Evolutionary conservation across 2,113 vertebrate genomes (phyloP).

Genomic region (Apaloderma vittatum): DNA sequence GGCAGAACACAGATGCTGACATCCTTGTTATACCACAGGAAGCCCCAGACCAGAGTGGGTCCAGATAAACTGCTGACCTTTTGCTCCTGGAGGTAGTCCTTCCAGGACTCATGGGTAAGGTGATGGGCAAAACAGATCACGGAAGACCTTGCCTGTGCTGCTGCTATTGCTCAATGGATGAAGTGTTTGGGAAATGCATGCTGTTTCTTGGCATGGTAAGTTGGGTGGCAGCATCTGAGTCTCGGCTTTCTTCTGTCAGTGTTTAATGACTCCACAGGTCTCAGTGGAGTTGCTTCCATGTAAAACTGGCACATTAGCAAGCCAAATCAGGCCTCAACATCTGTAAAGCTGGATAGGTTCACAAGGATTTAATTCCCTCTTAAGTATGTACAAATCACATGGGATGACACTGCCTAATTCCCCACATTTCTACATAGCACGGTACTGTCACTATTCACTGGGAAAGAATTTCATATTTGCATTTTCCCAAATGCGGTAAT

Average conservation of each 20-base stretch:
- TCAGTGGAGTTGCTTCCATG: conserved; percentile 15
- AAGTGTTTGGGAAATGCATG: conserved; percentile 23
- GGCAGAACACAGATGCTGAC: neutral
- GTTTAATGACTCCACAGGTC: conserved; percentile 22
- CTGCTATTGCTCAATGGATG: neutral
- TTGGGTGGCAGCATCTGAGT: conserved; percentile 23
- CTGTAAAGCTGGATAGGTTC: conserved; percentile 29
- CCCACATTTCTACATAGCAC: conserved; percentile 24
- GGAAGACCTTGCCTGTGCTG: neutral
- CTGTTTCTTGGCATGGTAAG: neutral
- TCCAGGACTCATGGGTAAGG: neutral
- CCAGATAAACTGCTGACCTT: neutral
- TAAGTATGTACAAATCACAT: conserved; percentile 49
- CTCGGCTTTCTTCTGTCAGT: neutral
- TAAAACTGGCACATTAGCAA: conserved; percentile 37
- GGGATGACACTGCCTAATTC: conserved; percentile 52
- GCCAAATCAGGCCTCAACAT: neutral
- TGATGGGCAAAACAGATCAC: neutral
- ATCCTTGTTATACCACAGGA: neutral
- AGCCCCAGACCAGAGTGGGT: neutral
- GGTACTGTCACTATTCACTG: conserved; percentile 15
- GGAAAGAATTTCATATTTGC: conserved; percentile 62
- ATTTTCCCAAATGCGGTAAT: conserved; percentile 33
- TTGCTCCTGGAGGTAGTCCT: neutral
- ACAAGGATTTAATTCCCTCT: conserved; percentile 47